phyloP scores from a whole-genome alignment of 2,113 vertebrate genomes.

The Dipodomys ordii region DNA sequence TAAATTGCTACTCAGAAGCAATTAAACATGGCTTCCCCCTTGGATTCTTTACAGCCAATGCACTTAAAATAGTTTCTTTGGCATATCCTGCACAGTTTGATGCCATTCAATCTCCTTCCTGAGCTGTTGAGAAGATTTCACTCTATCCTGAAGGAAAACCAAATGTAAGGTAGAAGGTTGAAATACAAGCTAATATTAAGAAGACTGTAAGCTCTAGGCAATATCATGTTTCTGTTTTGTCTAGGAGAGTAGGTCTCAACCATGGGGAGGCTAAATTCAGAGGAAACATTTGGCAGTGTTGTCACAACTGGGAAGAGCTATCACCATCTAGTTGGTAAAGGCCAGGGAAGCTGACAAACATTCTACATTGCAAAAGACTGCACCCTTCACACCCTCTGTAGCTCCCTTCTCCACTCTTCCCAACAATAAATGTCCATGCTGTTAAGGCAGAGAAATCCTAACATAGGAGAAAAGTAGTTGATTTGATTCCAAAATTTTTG shows the following conservation, averaged over 20 bases:
- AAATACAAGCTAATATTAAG: slow-evolving; percentile 64
- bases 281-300: neutral
- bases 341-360: neutral
- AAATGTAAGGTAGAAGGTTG: slow-evolving; percentile 62
- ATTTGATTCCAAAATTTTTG: neutral
- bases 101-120: slow-evolving; percentile 61
- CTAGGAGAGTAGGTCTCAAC: slow-evolving; percentile 15
- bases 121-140: slow-evolving; percentile 62
- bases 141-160: slow-evolving; percentile 35
- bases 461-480: neutral
- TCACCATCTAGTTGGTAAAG: slow-evolving; percentile 49
- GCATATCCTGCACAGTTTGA: slow-evolving; percentile 65
- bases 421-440: slow-evolving; percentile 16
- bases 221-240: slow-evolving; percentile 51
- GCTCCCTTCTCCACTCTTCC: too few species aligned
- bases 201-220: slow-evolving; percentile 43
- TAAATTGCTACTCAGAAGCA: slow-evolving; percentile 65
- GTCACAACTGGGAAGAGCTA: neutral
- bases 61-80: slow-evolving; percentile 68
- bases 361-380: neutral
- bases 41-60: slow-evolving; percentile 66
- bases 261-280: neutral
- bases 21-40: slow-evolving; percentile 64
- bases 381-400: neutral
- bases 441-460: neutral